Conservation (phyloP, 2,888 invertebrate species). For the Monoplex corrugatus region DNA sequence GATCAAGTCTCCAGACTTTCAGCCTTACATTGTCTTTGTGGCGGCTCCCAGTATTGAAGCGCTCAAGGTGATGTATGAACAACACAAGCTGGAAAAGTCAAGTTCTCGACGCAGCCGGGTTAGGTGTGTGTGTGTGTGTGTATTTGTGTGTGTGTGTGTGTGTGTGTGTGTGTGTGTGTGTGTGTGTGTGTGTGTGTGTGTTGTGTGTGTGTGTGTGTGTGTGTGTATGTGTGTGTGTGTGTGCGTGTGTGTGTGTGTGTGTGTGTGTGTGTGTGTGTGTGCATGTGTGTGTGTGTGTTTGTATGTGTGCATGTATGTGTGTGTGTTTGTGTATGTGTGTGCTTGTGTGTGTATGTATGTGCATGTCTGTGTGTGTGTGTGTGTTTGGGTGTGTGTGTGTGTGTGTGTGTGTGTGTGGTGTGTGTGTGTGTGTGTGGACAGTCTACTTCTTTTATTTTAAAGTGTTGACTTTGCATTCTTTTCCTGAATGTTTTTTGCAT, state of each 20-base stretch:
- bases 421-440: slow-evolving; percentile 1
- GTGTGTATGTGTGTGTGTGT: background rate
- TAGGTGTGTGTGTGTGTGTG: background rate
- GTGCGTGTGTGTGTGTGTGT: background rate
- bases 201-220: background rate
- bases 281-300: background rate
- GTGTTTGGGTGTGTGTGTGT: background rate
- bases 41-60: slow-evolving; percentile 98
- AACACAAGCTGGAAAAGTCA: slow-evolving; percentile 26
- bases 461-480: too few relatives aligned
- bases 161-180: background rate
- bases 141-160: background rate
- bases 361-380: background rate
- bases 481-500: too few relatives aligned
- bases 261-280: background rate
- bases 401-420: background rate
- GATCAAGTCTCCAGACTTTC: slow-evolving; percentile 94
- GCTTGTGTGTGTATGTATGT: background rate
- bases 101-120: too few relatives aligned
- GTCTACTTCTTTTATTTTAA: too few relatives aligned
- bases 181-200: too few relatives aligned
- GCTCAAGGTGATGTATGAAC: slow-evolving; percentile 79
- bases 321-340: background rate
- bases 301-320: background rate
- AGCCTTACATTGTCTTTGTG: slow-evolving; percentile 98